Percentiles rank a stretch among this genome's conserved stretches.
phyloP scores from a whole-genome alignment of 2,113 vertebrate species.

The Podocnemis expansa region DNA sequence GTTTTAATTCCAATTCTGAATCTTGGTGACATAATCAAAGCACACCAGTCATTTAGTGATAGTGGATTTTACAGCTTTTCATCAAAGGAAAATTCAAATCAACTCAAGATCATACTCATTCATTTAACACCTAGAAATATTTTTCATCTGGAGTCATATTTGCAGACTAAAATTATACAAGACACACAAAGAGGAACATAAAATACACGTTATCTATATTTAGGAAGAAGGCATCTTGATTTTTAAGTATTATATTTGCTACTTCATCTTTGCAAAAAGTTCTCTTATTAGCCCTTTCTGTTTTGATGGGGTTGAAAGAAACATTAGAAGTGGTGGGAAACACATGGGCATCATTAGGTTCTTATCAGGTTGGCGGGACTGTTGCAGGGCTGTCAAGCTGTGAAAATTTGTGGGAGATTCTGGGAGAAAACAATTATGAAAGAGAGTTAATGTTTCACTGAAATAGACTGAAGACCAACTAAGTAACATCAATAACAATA shows the following conservation, averaged over 20 bases:
- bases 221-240: background rate
- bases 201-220: background rate
- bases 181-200: accelerated
- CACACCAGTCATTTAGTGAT: background rate
- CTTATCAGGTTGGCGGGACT: background rate
- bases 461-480: background rate
- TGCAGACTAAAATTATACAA: background rate
- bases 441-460: accelerated
- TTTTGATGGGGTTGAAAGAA: background rate
- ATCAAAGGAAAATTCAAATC: background rate
- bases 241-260: background rate
- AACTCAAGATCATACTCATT: background rate
- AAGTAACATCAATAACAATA: background rate
- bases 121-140: background rate
- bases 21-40: background rate
- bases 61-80: background rate
- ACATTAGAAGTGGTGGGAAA: accelerated
- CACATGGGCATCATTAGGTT: background rate
- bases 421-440: accelerated
- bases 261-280: background rate
- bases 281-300: background rate
- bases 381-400: background rate
- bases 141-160: background rate
- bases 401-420: accelerated
- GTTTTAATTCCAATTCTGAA: accelerated